Base-by-base conservation (phyloP, 1,140 invertebrate genomes). In the Eubasilissa regina region DNA sequence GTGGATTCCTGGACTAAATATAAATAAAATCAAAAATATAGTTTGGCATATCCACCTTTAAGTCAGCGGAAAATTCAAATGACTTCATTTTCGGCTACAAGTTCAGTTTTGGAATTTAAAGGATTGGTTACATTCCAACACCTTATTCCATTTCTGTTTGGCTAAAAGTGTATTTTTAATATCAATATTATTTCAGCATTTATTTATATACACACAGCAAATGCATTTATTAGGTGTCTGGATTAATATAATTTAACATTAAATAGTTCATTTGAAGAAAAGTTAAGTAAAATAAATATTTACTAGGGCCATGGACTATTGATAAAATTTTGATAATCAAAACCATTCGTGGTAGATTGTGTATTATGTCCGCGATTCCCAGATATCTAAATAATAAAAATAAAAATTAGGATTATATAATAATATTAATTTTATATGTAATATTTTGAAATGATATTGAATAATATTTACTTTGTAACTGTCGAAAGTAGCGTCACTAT, bases 401-500 rank as follows among this genome's bases (percentile, higher is more conserved):
- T 47, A 17, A 35, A 3, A 55, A 70, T 68, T 53, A 60, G 19
- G 8, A 35, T 77, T 47, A 12, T 47, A 53, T 48, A 19, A 15
- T n/a, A n/a, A n/a, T n/a, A n/a, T 43, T 44, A 9, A 11, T 4
- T 17, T 1, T 4, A n/a, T 0, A 48, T 48, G 44, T 15, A 19
- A 15, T 15, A 17, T 25, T 74, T 8, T 7, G 11, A 3, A 35
- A 25, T 43, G 10, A 0, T 43, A 17, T 45, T 8, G 7, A 45
- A 58, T 13, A 19, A 60, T 11, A 56, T 10, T 55, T 70, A 80
- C 79, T 47, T 68, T 89, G 79, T 91, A 94, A 66, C 91, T 89
- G 77, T 91, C 88, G 82, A 91, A 92, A 58, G 86, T 83, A 56
- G 89, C 79, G 84, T 89, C 85, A 84, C 84, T 85, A 78, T 83